Percentiles rank a stretch among this genome's conserved stretches.
Conservation (phyloP, 2,888 invertebrate species). For the Stenodema calcarata region DNA sequence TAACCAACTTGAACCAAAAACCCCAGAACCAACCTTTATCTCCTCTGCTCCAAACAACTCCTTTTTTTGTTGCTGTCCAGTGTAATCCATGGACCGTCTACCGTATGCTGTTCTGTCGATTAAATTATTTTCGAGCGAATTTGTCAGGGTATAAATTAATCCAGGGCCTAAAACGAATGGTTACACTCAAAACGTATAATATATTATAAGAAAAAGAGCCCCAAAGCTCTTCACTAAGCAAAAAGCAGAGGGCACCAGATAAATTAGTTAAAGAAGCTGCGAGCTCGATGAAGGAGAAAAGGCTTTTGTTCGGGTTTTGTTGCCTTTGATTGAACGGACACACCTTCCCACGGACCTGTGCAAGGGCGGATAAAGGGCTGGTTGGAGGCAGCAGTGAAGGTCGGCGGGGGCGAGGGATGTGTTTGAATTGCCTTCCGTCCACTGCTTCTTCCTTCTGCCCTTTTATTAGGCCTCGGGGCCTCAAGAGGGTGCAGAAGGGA, state of each 20-base stretch:
- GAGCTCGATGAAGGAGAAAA: not conserved
- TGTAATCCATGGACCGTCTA: too few species aligned
- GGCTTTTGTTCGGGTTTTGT: not conserved
- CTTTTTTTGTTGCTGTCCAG: too few species aligned
- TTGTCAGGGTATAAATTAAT: too few species aligned
- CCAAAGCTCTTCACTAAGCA: not conserved
- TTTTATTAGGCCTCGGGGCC: not conserved
- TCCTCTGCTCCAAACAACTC: too few species aligned
- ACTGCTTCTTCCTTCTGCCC: constrained; percentile 9
- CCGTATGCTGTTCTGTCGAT: too few species aligned
- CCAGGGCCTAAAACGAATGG: too few species aligned
- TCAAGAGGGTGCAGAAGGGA: not conserved
- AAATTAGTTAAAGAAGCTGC: not conserved
- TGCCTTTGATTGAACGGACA: not conserved
- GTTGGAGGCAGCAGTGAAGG: not conserved
- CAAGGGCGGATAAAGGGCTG: not conserved
- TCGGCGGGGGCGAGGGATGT: not conserved
- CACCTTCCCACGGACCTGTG: not conserved
- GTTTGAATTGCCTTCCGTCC: constrained; percentile 22
- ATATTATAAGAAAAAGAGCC: not conserved
- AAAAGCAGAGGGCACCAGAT: not conserved
- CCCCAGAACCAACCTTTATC: too few species aligned
- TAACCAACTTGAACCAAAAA: too few species aligned
- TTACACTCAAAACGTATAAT: too few species aligned
- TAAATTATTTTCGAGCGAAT: too few species aligned